Percentiles rank a stretch among this genome's conserved stretches.
Evolutionary conservation across 2,113 vertebrate genomes (phyloP).

Genomic region (Halichoerus grypus): DNA sequence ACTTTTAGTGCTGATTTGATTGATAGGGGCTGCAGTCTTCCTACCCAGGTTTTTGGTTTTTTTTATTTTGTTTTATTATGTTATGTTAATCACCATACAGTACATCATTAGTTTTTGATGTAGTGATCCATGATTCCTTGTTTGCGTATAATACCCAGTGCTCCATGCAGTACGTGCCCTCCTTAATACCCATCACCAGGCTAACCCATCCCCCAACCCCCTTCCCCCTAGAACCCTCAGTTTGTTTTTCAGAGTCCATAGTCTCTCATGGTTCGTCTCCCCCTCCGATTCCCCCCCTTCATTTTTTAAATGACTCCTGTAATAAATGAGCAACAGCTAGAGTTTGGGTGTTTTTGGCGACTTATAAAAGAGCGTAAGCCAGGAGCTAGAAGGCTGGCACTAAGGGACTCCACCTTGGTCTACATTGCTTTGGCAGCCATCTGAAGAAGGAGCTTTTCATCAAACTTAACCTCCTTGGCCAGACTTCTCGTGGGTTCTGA

Average conservation of each 20-base stretch:
- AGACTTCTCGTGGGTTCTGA: background rate
- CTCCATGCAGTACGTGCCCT: too few species aligned
- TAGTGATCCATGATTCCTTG: too few species aligned
- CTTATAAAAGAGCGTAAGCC: background rate
- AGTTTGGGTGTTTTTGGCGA: background rate
- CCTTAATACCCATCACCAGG: too few species aligned
- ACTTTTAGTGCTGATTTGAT: background rate
- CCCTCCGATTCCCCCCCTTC: too few species aligned
- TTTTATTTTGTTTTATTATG: too few species aligned
- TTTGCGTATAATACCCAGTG: too few species aligned
- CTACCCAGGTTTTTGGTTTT: background rate
- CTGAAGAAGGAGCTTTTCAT: background rate
- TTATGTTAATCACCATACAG: too few species aligned
- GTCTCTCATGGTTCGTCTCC: too few species aligned
- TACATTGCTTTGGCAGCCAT: background rate
- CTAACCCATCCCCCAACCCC: too few species aligned
- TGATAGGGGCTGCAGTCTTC: background rate
- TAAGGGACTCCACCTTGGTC: fast-evolving
- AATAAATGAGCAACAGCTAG: background rate
- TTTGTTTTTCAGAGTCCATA: too few species aligned
- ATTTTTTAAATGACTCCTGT: background rate
- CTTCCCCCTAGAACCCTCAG: too few species aligned
- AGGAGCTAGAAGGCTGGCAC: background rate
- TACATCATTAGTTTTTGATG: too few species aligned
- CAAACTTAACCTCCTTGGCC: background rate